These are phyloP conservation scores for Sipunculus nudus DNA, from an alignment of 2,888 invertebrate species.

Conservation along the genomic window DNA sequence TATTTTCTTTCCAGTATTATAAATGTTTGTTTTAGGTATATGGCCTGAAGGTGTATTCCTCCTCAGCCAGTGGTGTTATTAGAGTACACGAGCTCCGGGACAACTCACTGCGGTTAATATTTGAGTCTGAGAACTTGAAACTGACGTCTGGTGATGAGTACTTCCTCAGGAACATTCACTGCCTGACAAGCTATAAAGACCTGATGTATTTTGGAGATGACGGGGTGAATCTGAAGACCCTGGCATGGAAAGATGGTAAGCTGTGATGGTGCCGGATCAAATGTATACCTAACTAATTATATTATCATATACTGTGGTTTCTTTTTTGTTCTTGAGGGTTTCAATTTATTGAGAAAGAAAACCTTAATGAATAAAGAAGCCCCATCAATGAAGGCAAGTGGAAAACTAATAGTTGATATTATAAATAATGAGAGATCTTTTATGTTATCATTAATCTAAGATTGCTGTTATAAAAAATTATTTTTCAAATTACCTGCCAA, in stretches of 20 bases:
- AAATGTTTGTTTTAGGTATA: slow-evolving; percentile 48
- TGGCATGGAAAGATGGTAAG: slow-evolving; percentile 58
- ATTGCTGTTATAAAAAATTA: too few relatives aligned
- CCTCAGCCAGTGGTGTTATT: slow-evolving; percentile 49
- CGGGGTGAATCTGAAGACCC: slow-evolving; percentile 54
- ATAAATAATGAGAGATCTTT: too few relatives aligned
- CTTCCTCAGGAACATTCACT: slow-evolving; percentile 42
- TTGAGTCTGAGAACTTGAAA: slow-evolving; percentile 51
- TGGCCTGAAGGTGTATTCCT: slow-evolving; percentile 39
- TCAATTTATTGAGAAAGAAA: too few relatives aligned
- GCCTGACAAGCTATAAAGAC: slow-evolving; percentile 40
- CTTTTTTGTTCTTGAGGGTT: too few relatives aligned
- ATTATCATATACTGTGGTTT: too few relatives aligned
- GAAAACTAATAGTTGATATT: too few relatives aligned
- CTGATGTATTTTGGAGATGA: slow-evolving; percentile 56
- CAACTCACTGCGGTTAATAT: slow-evolving; percentile 44
- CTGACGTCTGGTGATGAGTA: slow-evolving; percentile 35
- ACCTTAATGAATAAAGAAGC: too few relatives aligned
- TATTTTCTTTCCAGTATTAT: too few relatives aligned
- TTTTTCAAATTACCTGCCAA: too few relatives aligned
- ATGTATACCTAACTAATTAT: too few relatives aligned
- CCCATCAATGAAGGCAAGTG: too few relatives aligned
- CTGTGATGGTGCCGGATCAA: not conserved
- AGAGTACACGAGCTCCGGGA: slow-evolving; percentile 50
- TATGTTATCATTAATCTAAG: too few relatives aligned